Base-by-base conservation (phyloP, 1,140 invertebrate genomes). In the Drosophila bifasciata region DNA sequence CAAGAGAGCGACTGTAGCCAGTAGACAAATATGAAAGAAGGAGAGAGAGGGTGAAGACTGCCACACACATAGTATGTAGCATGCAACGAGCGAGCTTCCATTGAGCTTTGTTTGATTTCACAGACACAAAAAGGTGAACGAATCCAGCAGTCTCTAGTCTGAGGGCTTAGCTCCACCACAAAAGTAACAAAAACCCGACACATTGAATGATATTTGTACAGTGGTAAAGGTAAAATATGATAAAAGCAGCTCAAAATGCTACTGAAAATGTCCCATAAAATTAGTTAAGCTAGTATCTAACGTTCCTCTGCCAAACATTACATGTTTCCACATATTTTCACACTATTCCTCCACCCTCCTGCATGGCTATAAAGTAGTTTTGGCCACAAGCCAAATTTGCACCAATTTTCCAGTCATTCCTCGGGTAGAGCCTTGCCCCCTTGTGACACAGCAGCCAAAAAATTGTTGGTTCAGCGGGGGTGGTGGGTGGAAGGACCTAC, bases 371-470 rank as follows among this genome's bases (percentile, higher is more conserved):
- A 68, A 73, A 76, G 74, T 74, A 69, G 58, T 76, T 74, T 45
- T 76, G 74, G 70, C 70, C 74, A 76, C 74, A 76, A 76, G 74
- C 74, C 70, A 76, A 76, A 74, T 76, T 76, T 76, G 74, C 74
- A 63, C 74, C 74, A 76, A 76, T 74, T 74, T 76, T 45, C 63
- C 48, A 57, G 45, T 48, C 43, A 17, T 28, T 46, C 8, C 8
- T 36, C n/a, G 7, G 5, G 3, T n/a, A n/a, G n/a, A n/a, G n/a
- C n/a, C n/a, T n/a, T n/a, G 8, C n/a, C 51, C 13, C 39, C 36
- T 21, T 21, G 15, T 73, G 69, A 68, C 73, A 68, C 74, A 58
- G 63, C 57, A 25, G 49, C 63, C 67, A 67, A 72, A 67, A 72
- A 72, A 68, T 62, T 72, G 72, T 61, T 55, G 67, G 28, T 15